These are phyloP conservation scores for Pteronura brasiliensis DNA, from an alignment of 2,113 vertebrate genomes.

Conservation along the genomic window DNA sequence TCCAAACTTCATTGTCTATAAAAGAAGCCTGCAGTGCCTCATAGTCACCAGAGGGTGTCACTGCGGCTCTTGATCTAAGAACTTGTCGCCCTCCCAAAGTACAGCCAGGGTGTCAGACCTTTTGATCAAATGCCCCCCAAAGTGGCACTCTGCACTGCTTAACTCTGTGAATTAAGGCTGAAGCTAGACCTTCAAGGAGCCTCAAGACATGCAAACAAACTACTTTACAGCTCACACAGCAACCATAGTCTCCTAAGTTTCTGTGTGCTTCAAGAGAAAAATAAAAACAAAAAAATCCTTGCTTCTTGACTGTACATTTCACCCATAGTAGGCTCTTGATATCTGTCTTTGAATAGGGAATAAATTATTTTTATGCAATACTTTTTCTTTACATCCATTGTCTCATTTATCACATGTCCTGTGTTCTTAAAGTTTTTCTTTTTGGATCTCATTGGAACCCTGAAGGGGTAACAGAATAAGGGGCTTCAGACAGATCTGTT, in stretches of 20 bases:
- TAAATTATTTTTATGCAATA: neutral
- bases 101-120: neutral
- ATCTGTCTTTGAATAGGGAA: neutral
- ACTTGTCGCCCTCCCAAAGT: neutral
- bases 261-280: neutral
- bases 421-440: neutral
- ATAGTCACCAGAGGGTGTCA: neutral
- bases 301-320: neutral
- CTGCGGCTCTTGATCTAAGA: neutral
- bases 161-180: neutral
- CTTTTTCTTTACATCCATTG: neutral
- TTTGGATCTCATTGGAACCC: neutral
- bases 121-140: rapidly evolving
- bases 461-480: neutral
- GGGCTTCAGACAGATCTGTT: neutral
- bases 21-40: neutral
- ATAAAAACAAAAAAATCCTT: neutral
- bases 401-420: neutral
- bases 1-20: neutral
- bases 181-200: neutral
- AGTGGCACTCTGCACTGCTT: neutral
- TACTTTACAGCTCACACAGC: neutral
- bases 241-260: neutral
- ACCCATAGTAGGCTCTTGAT: neutral
- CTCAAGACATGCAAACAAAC: neutral